phyloP scores from a whole-genome alignment of 2,113 vertebrate genomes.

The Ptychochromis oligacanthus region DNA sequence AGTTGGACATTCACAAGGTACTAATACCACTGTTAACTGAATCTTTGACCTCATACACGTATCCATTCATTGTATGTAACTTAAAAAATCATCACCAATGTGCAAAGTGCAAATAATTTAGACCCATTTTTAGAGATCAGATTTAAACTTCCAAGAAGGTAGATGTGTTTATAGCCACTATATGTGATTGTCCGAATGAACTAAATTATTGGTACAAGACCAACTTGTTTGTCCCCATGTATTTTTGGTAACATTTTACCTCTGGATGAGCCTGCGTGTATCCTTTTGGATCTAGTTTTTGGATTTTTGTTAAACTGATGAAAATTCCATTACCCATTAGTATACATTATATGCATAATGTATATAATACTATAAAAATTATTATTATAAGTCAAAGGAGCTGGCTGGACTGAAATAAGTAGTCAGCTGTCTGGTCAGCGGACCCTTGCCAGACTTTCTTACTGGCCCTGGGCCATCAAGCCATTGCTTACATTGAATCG shows the following conservation, averaged over 20 bases:
- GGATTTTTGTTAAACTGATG: neutral
- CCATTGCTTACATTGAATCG: neutral
- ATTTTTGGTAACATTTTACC: neutral
- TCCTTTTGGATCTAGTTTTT: neutral
- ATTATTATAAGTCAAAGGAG: neutral
- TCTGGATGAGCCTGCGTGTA: neutral
- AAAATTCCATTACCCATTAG: neutral
- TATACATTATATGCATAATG: neutral
- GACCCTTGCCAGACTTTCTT: neutral
- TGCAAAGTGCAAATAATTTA: neutral
- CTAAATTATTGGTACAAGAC: neutral
- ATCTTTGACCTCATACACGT: too few relatives aligned
- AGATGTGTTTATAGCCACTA: neutral
- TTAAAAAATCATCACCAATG: neutral
- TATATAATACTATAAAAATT: neutral
- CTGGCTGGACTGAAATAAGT: neutral
- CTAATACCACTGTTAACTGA: too few relatives aligned
- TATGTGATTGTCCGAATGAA: neutral
- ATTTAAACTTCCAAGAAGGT: neutral
- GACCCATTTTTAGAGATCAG: too few relatives aligned
- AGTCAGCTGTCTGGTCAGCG: neutral
- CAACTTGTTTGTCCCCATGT: neutral
- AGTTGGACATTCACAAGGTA: too few relatives aligned
- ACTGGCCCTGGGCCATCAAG: neutral
- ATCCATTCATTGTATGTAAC: neutral